These are phyloP conservation scores for Haemorhous mexicanus DNA, from an alignment of 2,113 vertebrate species.

Conservation along the genomic window DNA sequence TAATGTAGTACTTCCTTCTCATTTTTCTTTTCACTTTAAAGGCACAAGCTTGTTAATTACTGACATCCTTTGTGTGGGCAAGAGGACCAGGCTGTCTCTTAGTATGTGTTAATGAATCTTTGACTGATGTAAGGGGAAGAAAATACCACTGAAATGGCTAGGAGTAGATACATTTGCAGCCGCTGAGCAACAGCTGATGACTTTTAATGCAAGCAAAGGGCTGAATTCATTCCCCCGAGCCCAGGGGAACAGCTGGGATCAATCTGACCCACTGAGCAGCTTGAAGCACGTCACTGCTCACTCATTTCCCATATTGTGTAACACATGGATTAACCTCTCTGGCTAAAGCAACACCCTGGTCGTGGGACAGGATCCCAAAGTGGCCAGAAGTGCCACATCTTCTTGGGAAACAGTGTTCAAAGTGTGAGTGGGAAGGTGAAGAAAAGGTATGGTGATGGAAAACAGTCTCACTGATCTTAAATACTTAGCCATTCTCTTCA, in stretches of 20 bases:
- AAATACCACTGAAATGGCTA: neutral
- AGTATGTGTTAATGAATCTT: neutral
- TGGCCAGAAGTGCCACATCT: neutral
- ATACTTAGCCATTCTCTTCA: neutral
- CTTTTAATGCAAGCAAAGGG: neutral
- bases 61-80: neutral
- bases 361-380: rapidly evolving
- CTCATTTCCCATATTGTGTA: neutral
- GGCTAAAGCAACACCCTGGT: neutral
- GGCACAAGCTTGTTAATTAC: neutral
- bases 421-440: neutral
- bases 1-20: neutral
- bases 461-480: neutral
- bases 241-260: neutral
- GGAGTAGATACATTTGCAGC: neutral
- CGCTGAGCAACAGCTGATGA: neutral
- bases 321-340: neutral
- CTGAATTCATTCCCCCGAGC: neutral
- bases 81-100: neutral
- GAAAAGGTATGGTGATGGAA: rapidly evolving
- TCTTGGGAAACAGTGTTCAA: neutral
- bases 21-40: neutral
- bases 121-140: neutral
- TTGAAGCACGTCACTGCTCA: neutral
- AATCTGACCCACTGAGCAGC: neutral